Base-by-base conservation (phyloP, 2,888 invertebrate species). In the Tetropium fuscum region DNA sequence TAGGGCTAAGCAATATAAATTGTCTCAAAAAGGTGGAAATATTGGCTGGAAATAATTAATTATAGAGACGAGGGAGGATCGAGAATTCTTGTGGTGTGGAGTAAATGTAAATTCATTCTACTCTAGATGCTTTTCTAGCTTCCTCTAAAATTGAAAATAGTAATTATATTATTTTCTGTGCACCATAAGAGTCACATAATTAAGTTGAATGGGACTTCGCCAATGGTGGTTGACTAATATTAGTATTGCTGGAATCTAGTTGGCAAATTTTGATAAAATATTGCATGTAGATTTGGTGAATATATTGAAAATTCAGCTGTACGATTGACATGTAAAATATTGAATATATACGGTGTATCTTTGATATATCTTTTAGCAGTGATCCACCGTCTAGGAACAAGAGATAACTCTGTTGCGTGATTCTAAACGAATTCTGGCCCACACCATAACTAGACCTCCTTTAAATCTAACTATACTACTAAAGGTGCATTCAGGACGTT, bases 1-100 rank as follows among this genome's bases (percentile, higher is more conserved):
- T 51, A 51, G 22, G 25, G 25, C 40, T 40, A 51, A 51, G 40
- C 27, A 15, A 18, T 51, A 51, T 40, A 27, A 51, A 48, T 48
- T 48, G 47, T 32, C 8, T 11, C 2, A 8, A 34, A 48, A 32
- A 48, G 47, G 34, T 34, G 20, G 11, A 7, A 40, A 20, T 40
- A 19, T 20, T 40, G 16, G 40, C 11, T 19, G 19, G 19, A 6
- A n/a, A 4, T 10, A 38, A 38, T 18, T 38, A 19, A 38, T 38
- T n/a, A n/a, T n/a, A n/a, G n/a, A n/a, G n/a, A n/a, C n/a, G n/a
- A n/a, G n/a, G n/a, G n/a, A n/a, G n/a, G n/a, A n/a, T n/a, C n/a
- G n/a, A n/a, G n/a, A n/a, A n/a, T n/a, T n/a, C n/a, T n/a, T n/a
- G n/a, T n/a, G n/a, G n/a, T n/a, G n/a, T n/a, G n/a, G n/a, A n/a